Base-by-base conservation (phyloP, 2,113 vertebrate genomes). In the Rafetus swinhoei region DNA sequence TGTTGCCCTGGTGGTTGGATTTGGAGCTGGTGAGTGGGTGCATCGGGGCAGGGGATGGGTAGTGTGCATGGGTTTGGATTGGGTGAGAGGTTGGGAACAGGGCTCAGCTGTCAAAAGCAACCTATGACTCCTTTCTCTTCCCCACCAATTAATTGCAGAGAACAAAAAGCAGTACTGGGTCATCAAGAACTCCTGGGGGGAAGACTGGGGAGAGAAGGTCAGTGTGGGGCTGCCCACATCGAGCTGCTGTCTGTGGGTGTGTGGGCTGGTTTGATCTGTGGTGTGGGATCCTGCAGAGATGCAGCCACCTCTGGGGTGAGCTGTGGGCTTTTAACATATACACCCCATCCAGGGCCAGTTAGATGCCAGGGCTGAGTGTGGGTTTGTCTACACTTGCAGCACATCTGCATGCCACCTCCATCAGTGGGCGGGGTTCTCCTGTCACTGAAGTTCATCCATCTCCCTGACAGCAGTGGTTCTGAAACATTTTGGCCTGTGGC, bases 171-270 rank as follows among this genome's bases (percentile, higher is more conserved):
- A 87, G 0, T 97, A 95, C 87, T 98, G 97, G 97, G 94, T 96
- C 82, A 82, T 98, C 57, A 95, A 97, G 92, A 98, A 98, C 76
- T 96, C 97, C 16, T 97, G 97, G 97, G 97, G 97, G 52, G 2
- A 53, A 3, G 0, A 29, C 0, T 98, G 97, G 97, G 97, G 97
- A 35, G 97, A 98, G 81, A 1, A 96, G 81, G 97, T 98, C 86
- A 92, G 96, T n/a, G 19, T 10, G 9, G 35, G 6, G 22, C 52
- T 16, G 32, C 35, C 57, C 39, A 6, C 39, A 62, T 18, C 29
- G 54, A 18, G 10, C 22, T 24, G 55, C 21, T 15, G 13, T 5
- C 35, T 32, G 57, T 25, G 35, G 10, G 59, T 4, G 45, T 4
- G 14, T 39, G 14, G 39, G 18, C 27, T 14, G 15, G 24, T 39